phyloP scores from a whole-genome alignment of 1,140 invertebrate genomes.

The Probaryconus sp. region DNA sequence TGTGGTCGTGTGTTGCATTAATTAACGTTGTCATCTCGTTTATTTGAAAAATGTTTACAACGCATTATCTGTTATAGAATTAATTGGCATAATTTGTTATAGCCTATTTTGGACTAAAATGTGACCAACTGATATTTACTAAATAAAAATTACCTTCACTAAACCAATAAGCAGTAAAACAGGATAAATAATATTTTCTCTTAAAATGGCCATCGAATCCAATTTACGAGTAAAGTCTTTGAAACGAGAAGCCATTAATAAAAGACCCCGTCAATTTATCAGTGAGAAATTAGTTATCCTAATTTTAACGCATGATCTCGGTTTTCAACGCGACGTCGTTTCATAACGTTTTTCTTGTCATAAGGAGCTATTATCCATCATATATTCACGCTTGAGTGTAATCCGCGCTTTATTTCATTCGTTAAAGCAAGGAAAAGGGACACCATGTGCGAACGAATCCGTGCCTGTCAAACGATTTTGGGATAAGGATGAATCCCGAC shows the following conservation, averaged over 20 bases:
- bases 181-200: too few species aligned
- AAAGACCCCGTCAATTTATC: conserved; percentile 4
- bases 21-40: background rate
- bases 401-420: conserved; percentile 38
- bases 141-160: too few species aligned
- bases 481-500: conserved; percentile 46
- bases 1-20: too few species aligned
- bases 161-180: too few species aligned
- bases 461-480: conserved; percentile 31
- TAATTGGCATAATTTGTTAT: too few species aligned
- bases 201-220: too few species aligned
- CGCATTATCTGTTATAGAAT: too few species aligned
- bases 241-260: too few species aligned
- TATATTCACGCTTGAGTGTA: conserved; percentile 42
- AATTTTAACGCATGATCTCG: conserved; percentile 29
- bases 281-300: background rate
- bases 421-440: conserved; percentile 34
- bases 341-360: conserved; percentile 5
- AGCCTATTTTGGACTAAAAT: too few species aligned
- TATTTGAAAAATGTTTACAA: too few species aligned
- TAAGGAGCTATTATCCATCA: conserved; percentile 39
- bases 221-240: too few species aligned
- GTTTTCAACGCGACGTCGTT: conserved; percentile 19
- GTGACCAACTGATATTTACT: too few species aligned
- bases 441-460: conserved; percentile 34